Conservation (phyloP, 2,113 vertebrate genomes). For the Antennarius striatus region DNA sequence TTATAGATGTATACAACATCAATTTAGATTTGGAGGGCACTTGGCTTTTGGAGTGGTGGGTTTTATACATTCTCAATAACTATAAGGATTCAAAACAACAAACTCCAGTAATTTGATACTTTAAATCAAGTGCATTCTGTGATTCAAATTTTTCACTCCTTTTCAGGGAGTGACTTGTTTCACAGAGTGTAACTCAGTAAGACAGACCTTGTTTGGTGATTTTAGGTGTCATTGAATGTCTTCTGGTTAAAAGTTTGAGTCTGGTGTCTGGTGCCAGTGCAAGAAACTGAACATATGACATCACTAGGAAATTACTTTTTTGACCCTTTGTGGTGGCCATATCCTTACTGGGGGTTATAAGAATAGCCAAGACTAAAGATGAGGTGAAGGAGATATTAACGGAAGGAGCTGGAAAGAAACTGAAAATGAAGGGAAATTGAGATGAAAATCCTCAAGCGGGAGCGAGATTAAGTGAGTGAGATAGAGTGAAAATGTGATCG, state of each 20-base stretch:
- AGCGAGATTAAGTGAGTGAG: conserved; percentile 25
- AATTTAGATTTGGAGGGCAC: conserved; percentile 5
- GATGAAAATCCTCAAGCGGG: neutral
- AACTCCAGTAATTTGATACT: conserved; percentile 6
- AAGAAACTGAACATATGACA: conserved; percentile 51
- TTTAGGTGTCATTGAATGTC: conserved; percentile 33
- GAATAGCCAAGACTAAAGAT: conserved; percentile 39
- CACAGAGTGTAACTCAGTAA: conserved; percentile 35
- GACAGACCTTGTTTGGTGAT: conserved; percentile 35
- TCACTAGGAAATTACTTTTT: conserved; percentile 49
- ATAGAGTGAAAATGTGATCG: conserved; percentile 28
- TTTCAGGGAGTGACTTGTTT: conserved; percentile 12
- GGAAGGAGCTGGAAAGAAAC: conserved; percentile 10
- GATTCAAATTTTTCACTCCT: conserved; percentile 7
- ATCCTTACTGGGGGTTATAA: conserved; percentile 41
- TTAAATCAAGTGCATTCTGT: conserved; percentile 28
- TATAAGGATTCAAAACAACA: neutral
- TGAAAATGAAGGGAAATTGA: conserved; percentile 8
- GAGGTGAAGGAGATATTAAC: conserved; percentile 21
- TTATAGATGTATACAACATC: neutral
- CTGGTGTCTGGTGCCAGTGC: conserved; percentile 15
- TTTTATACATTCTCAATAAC: neutral
- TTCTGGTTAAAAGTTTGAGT: conserved; percentile 51
- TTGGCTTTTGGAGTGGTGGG: neutral
- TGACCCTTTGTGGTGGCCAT: conserved; percentile 21